Base-by-base conservation (phyloP, 2,888 invertebrate genomes). In the Amblyjoppa proteus region DNA sequence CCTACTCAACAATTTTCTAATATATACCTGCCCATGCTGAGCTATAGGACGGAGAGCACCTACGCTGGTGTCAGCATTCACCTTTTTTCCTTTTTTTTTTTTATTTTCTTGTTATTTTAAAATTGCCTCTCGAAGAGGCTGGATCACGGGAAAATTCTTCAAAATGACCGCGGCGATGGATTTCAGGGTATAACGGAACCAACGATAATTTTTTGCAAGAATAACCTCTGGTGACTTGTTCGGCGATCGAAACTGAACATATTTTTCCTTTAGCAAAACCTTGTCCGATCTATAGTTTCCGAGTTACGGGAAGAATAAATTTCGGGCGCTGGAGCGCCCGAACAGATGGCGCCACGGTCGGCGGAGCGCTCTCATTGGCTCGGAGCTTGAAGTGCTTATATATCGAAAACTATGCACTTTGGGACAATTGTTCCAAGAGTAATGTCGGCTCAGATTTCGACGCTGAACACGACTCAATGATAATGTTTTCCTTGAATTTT, bases 1-100 rank as follows among this genome's bases (percentile, higher is more conserved):
- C 41, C 73, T 64, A 61, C 61, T 28, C 61, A 61, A 61, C 61
- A 34, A 61, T 64, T 78, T 84, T 64, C 66, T 66, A 61, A 61
- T 61, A 20, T 64, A 75, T 75, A 76, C 76, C 66, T 76, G 75
- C 28, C 64, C 76, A 28, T 49, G 28, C 49, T 49, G 49, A 7
- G 31, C 49, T 34, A 25, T 51, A 61, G n/a, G 28, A 6, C 61
- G 25, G 28, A 7, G 58, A 58, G 58, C 58, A 58, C 58, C 58
- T 58, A 58, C 28, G 58, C 58, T 11, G 56, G 25, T 56, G 56
- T 25, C 56, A 25, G 56, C 2, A 20, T 58, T 1, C 58, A 58
- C 25, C 28, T 25, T 58, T 58, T 58, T 25, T 58, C 25, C 56
- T 3, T 13, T 45, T 45, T 13, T 45, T 45, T 45, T 9, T 13